Base-by-base conservation (phyloP, 1,140 invertebrate species). In the Leguminivora glycinivorella region DNA sequence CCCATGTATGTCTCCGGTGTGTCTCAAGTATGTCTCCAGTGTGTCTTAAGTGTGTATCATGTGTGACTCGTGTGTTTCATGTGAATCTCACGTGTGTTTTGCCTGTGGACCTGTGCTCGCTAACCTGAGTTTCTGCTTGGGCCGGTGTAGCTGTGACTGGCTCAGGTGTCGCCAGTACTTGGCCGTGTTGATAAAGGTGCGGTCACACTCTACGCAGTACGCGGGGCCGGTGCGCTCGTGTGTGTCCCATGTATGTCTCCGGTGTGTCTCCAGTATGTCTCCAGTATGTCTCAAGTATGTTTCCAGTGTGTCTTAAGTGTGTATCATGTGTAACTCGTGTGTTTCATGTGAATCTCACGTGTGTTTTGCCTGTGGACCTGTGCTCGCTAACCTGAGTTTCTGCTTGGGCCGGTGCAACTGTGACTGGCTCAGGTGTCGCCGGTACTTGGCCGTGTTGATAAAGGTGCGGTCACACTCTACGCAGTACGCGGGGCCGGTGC, bases 141-240 rank as follows among this genome's bases (percentile, higher is more conserved):
- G 34, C 56, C 9, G 56, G 9, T n/a, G 56, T 5, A 22, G 22
- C 22, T 9, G 19, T 7, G 12, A 17, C n/a, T 26, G 22, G 22
- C 9, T n/a, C 4, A 19, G 43, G 17, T n/a, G 17, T n/a, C n/a
- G 43, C 10, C 22, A 12, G 9, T 10, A 12, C 12, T 17, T 17
- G 12, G 56, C 19, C 2, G 22, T 19, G 4, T 9, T 47, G 17
- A 14, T 58, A 1, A n/a, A 47, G 17, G 82, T 83, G 63, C 76
- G 77, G 58, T 86, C 75, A 24, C 84, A 86, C 40, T 82, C 80
- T 0, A 84, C 84, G 31, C 84, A 84, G 70, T 86, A 86, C 1
- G 83, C 73, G 7, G 75, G 52, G 29, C 3, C 83, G 38, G 12
- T 10, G 5, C 5, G 12, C 38, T n/a, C n/a, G 12, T 40, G 12